Evolutionary conservation across 2,888 invertebrate genomes (phyloP), one percentile per base, ranked within the genome.

Genomic region (Trissolcus japonicus): DNA sequence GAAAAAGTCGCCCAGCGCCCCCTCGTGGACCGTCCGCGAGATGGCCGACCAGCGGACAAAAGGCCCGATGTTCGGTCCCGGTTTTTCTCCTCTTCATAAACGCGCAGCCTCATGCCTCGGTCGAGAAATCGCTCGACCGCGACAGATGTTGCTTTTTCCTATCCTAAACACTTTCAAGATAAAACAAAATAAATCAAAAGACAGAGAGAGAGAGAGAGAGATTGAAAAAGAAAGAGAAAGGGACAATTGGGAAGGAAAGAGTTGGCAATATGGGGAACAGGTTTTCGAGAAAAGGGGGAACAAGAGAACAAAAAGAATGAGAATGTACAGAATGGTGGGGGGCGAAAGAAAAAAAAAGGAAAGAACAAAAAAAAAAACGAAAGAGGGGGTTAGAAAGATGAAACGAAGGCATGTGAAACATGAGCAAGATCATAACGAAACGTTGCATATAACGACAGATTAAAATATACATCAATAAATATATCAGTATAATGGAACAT

Each of bases 101-200:
- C 74, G 66, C 74, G 69, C 66, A 68, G 78, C 71, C 76, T 75
- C 75, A 76, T 69, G 76, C 63, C 82, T 57, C 86, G 81, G 81
- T 80, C 85, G 85, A 87, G 86, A 88, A 87, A 87, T 87, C 82
- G 87, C 86, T 85, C 86, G 83, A 84, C 76, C 84, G 86, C 63
- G 76, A 80, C 69, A 65, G 76, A 76, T 62, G 76, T 76, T 76
- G 69, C 71, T 76, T 62, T 79, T 74, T 82, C 79, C 46, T 71
- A 76, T 75, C 68, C 68, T 79, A 85, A 81, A 86, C 88, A 88
- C 88, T 87, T 80, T 63, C 51, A 75, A 75, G 25, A 82, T 77
- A 41, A 78, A 65, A 66, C 69, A 76, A 80, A 80, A 82, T 59
- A 63, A 68, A 68, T 69, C 48, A 68, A 68, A 57, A 62, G 50